Evolutionary conservation across 30 jellyfish, hydroid and myxozoan species (phyloP).

Genomic region (Hydra vulgaris): DNA sequence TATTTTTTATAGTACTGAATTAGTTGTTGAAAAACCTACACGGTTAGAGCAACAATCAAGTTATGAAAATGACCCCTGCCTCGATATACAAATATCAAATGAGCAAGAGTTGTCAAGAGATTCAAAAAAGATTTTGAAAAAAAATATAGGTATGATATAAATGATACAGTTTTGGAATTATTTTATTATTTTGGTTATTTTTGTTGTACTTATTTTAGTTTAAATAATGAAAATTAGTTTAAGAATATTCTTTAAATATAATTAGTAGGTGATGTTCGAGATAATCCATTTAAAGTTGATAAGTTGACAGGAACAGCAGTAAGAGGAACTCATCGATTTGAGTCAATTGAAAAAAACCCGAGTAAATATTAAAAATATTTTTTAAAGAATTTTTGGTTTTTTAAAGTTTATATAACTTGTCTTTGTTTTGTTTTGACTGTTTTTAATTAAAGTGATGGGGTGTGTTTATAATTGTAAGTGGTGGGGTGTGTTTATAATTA

Average conservation of each 20-base stretch:
- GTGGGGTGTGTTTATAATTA: too few relatives aligned
- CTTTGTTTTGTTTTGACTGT: not conserved
- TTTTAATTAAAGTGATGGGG: too few relatives aligned
- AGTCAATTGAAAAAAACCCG: not conserved
- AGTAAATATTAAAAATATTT: not conserved
- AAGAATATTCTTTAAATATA: too few relatives aligned
- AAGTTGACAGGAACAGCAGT: not conserved
- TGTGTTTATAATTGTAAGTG: too few relatives aligned
- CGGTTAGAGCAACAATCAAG: not conserved
- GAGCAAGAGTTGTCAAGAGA: not conserved
- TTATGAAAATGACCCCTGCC: not conserved
- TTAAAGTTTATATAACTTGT: too few relatives aligned
- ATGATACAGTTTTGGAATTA: too few relatives aligned
- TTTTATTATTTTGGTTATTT: too few relatives aligned
- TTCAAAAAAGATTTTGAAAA: not conserved
- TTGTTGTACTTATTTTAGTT: too few relatives aligned
- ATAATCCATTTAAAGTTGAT: conserved; percentile 3
- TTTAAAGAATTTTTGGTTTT: not conserved
- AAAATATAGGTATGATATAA: not conserved
- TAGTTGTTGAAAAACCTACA: not conserved
- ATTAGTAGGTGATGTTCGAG: not conserved
- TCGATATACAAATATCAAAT: not conserved
- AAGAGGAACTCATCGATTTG: conserved; percentile 6
- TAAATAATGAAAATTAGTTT: too few relatives aligned
- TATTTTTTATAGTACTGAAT: not conserved